Evolutionary conservation across 1,140 invertebrate genomes (phyloP).

Genomic region (Nephotettix cincticeps): DNA sequence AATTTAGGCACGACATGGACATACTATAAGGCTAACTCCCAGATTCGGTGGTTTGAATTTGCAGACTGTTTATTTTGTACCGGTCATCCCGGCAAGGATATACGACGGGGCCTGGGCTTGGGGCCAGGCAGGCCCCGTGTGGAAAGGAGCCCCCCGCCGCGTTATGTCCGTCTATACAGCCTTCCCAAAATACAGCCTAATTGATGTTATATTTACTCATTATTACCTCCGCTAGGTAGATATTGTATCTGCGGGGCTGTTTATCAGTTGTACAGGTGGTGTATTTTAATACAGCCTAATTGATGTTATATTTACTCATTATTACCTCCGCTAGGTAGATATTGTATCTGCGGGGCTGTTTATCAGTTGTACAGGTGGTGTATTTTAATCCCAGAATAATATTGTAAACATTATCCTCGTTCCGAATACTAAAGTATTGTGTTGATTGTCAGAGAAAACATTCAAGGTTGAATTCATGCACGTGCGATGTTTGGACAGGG

Average conservation of each 20-base stretch:
- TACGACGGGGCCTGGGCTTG: background rate
- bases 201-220: constrained; percentile 19
- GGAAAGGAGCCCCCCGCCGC: constrained; percentile 6
- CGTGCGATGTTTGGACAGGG: no score
- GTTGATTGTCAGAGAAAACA: no score
- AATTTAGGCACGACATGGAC: no score
- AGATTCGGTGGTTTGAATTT: no score
- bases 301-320: constrained; percentile 19
- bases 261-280: background rate
- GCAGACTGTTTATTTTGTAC: no score
- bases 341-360: background rate
- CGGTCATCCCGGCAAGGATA: no score
- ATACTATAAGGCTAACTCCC: no score
- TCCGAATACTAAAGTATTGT: no score
- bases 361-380: background rate
- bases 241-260: background rate
- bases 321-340: constrained; percentile 2
- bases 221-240: constrained; percentile 2
- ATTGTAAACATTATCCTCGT: no score
- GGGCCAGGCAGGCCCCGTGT: background rate
- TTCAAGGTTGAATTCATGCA: no score
- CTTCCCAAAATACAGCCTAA: constrained; percentile 9
- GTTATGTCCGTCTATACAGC: constrained; percentile 8
- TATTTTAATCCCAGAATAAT: no score
- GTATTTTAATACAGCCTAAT: constrained; percentile 11